These are phyloP conservation scores for Meghimatium bilineatum DNA, from an alignment of 2,888 invertebrate species.

Conservation along the genomic window DNA sequence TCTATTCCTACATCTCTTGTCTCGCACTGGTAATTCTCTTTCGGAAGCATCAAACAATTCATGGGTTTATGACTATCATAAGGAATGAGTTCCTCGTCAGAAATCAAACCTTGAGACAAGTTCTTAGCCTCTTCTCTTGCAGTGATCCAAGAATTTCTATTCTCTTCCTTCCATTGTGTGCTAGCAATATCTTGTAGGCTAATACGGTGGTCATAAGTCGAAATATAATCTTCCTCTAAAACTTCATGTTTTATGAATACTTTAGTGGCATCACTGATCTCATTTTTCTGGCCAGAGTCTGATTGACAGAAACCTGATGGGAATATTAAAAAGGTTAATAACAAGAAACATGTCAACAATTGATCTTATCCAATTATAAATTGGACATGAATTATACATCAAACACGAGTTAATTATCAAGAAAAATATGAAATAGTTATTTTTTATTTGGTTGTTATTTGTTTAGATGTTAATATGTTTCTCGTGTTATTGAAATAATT, in stretches of 20 bases:
- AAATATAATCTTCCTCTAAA: not conserved
- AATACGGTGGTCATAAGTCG: not conserved
- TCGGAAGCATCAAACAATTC: not conserved
- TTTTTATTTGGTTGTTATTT: no score
- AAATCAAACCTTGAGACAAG: no score
- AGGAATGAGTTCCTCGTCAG: not conserved
- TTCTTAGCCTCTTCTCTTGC: no score
- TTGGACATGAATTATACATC: no score
- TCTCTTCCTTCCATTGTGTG: not conserved
- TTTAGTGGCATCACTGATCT: not conserved
- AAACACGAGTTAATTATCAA: no score
- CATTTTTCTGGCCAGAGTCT: not conserved
- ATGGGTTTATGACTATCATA: not conserved
- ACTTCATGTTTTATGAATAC: not conserved
- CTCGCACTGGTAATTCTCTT: not conserved
- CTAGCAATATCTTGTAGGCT: not conserved
- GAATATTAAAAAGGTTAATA: not conserved
- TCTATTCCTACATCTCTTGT: conserved; percentile 39
- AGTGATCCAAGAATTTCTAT: not conserved
- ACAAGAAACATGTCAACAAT: not conserved
- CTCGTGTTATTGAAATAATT: no score
- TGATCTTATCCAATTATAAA: no score
- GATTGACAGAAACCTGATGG: not conserved
- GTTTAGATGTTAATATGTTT: no score
- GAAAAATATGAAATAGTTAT: no score